Conservation (phyloP, 2,888 invertebrate genomes). For the Tortricodes alternella region DNA sequence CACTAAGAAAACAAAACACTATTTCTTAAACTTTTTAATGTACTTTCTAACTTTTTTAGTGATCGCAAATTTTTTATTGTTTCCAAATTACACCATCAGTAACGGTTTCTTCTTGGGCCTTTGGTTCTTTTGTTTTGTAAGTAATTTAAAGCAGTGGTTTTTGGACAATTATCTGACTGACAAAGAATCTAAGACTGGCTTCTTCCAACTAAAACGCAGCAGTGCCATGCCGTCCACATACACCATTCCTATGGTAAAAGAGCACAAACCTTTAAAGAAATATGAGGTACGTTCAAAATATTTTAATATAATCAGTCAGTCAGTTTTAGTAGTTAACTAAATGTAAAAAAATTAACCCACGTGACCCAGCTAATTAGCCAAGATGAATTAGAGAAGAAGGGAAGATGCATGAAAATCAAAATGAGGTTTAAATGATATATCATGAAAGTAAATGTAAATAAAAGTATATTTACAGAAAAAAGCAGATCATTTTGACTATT, state of each 20-base stretch:
- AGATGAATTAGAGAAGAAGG: too few relatives aligned
- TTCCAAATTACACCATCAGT: conserved; percentile 68
- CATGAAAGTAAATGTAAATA: too few relatives aligned
- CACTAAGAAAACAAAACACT: conserved; percentile 44
- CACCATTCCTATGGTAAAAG: conserved; percentile 85
- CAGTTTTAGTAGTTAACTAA: too few relatives aligned
- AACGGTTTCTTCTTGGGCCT: conserved; percentile 75
- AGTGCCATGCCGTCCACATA: conserved; percentile 56
- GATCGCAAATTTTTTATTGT: conserved; percentile 58
- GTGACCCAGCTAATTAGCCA: too few relatives aligned
- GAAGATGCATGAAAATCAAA: too few relatives aligned
- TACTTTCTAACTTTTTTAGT: conserved; percentile 67
- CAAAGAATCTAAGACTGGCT: conserved; percentile 49
- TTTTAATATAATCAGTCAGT: too few relatives aligned
- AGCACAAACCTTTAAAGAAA: conserved; percentile 83
- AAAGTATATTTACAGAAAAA: too few relatives aligned
- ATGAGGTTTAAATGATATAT: too few relatives aligned
- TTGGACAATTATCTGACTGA: conserved; percentile 69
- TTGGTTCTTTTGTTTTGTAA: conserved; percentile 64
- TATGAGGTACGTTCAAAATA: conserved; percentile 83
- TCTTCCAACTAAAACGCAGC: conserved; percentile 54
- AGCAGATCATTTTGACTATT: too few relatives aligned
- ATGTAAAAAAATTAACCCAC: too few relatives aligned
- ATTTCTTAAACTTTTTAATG: conserved; percentile 64
- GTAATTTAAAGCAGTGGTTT: conserved; percentile 64